phyloP scores from a whole-genome alignment of 2,113 vertebrate species.

The Callionymus lyra region DNA sequence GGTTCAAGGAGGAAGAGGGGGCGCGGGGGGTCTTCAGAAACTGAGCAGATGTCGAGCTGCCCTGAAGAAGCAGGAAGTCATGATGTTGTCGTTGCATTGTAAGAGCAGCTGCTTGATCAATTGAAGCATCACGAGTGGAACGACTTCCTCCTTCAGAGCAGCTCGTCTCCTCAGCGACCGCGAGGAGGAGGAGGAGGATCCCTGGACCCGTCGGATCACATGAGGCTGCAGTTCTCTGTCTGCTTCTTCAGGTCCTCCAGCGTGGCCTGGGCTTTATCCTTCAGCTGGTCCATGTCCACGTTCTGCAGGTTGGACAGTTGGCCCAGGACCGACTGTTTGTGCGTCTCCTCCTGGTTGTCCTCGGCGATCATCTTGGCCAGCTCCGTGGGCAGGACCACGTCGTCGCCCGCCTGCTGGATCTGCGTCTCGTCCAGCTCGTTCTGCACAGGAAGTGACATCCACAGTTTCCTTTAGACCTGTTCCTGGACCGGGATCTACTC shows the following conservation, averaged over 20 bases:
- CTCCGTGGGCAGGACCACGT: slow-evolving; percentile 85
- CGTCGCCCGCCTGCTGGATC: slow-evolving; percentile 87
- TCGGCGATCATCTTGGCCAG: slow-evolving; percentile 97
- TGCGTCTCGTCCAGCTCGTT: slow-evolving; percentile 86
- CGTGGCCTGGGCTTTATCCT: slow-evolving; percentile 90
- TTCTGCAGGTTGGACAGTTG: slow-evolving; percentile 92
- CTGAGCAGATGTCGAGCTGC: no score
- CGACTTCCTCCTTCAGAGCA: slow-evolving; percentile 1
- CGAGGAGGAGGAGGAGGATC: no score
- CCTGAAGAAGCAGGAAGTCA: no score
- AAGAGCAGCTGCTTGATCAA: no score
- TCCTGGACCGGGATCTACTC: no score
- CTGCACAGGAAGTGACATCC: slow-evolving; percentile 49
- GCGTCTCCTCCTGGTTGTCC: slow-evolving; percentile 86
- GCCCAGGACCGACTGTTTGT: slow-evolving; percentile 83
- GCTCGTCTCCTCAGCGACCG: slow-evolving; percentile 12
- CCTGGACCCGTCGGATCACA: slow-evolving; percentile 70
- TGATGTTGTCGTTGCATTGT: no score
- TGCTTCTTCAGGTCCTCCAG: slow-evolving; percentile 93
- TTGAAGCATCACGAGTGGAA: no score
- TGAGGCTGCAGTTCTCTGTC: slow-evolving; percentile 86
- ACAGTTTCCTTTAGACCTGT: no score
- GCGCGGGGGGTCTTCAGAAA: no score
- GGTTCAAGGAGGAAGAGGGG: no score
- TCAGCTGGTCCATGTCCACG: slow-evolving; percentile 87